Evolutionary conservation across 2,888 invertebrate species (phyloP).

Genomic region (Diaperis boleti): DNA sequence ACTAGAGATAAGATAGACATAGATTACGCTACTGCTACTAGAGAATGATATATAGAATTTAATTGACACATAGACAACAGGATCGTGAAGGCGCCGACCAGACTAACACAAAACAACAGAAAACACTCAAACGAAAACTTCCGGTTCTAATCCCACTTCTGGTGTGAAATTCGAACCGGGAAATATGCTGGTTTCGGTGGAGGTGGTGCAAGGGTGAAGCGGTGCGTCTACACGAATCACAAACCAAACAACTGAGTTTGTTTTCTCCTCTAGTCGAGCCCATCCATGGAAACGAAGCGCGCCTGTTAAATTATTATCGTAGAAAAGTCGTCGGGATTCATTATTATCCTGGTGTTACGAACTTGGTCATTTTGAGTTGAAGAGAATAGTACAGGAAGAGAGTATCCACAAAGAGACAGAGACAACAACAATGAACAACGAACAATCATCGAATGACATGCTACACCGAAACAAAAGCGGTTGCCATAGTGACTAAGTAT

Average conservation of each 20-base stretch:
- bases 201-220: conserved; percentile 43
- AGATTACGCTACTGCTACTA: conserved; percentile 51
- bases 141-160: conserved; percentile 10
- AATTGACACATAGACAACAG: conserved; percentile 61
- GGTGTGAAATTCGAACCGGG: conserved; percentile 12
- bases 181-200: conserved; percentile 1
- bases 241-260: conserved; percentile 15
- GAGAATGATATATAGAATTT: conserved; percentile 58
- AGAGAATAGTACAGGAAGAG: conserved; percentile 45
- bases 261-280: conserved; percentile 22
- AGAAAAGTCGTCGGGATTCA: conserved; percentile 36
- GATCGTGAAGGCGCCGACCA: conserved; percentile 47
- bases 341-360: conserved; percentile 54
- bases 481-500: conserved; percentile 35
- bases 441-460: conserved; percentile 64
- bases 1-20: conserved; percentile 56
- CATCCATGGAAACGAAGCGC: conserved; percentile 20
- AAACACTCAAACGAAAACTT: conserved; percentile 7
- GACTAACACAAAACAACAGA: conserved; percentile 24
- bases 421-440: conserved; percentile 66
- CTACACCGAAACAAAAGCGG: conserved; percentile 61
- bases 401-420: conserved; percentile 61
- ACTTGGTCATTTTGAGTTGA: conserved; percentile 52
- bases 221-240: conserved; percentile 40
- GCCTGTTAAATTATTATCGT: conserved; percentile 6